Percentiles rank a stretch among this genome's conserved stretches.
Conservation (phyloP, 37 sponge, comb jelly and placozoan genomes). For the Tethya wilhelma region DNA sequence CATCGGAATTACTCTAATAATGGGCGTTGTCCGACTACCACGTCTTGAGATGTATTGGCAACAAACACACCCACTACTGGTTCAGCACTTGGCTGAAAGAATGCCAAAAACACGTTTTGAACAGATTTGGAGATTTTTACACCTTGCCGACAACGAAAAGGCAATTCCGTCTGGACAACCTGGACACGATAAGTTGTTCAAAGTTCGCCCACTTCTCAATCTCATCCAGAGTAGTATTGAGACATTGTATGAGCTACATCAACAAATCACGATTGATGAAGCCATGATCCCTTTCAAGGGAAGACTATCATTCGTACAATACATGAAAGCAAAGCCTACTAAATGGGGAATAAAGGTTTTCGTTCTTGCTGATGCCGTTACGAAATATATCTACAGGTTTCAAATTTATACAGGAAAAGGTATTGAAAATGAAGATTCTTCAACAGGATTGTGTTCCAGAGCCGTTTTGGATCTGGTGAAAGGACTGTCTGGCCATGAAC, state of each 20-base stretch:
- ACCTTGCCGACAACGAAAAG: neutral
- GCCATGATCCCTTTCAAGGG: constrained; percentile 23
- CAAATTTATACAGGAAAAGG: constrained; percentile 11
- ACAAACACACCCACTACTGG: neutral
- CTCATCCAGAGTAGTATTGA: neutral
- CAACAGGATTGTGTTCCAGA: neutral
- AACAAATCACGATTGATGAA: neutral
- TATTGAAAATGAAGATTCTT: neutral
- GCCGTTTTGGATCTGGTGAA: neutral
- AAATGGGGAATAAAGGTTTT: constrained; percentile 22
- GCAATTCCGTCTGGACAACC: neutral
- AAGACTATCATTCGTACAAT: neutral
- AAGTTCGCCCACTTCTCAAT: constrained; percentile 12
- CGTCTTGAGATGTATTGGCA: neutral
- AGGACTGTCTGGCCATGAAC: neutral
- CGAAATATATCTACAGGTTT: neutral
- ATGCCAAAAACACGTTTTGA: constrained; percentile 3
- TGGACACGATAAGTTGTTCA: constrained; percentile 30
- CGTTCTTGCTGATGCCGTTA: neutral
- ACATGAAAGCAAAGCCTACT: constrained; percentile 9
- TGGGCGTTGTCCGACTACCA: neutral
- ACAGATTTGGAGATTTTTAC: constrained; percentile 2
- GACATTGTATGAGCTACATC: neutral
- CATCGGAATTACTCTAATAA: neutral
- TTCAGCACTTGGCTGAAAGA: too few species aligned